These are phyloP conservation scores for Cheirogaleus major DNA, from an alignment of 2,797 vertebrate genomes.

Conservation along the genomic window DNA sequence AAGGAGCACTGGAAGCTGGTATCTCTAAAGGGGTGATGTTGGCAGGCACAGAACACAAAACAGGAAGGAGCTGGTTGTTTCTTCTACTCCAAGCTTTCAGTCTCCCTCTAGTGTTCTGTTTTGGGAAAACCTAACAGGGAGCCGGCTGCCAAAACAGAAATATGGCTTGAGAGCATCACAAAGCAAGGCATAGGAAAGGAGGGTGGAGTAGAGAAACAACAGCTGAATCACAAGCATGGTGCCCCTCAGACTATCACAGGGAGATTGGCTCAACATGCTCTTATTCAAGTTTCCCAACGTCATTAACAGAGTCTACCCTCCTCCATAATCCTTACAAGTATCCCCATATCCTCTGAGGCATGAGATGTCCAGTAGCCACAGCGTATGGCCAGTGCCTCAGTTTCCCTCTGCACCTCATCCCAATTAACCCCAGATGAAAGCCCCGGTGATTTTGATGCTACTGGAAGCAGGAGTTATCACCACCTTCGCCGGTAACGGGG, in stretches of 20 bases:
- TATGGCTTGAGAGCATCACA: background rate
- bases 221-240: background rate
- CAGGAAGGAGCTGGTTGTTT: background rate
- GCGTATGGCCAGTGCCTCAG: background rate
- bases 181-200: background rate
- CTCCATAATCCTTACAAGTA: background rate
- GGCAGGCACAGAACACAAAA: background rate
- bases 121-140: constrained; percentile 19
- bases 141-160: background rate
- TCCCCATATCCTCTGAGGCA: background rate
- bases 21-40: background rate
- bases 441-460: background rate
- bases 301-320: background rate
- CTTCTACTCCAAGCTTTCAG: constrained; percentile 29
- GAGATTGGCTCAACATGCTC: background rate
- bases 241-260: background rate
- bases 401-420: background rate
- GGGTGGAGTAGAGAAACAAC: background rate
- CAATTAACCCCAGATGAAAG: background rate
- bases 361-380: background rate
- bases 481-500: background rate
- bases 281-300: background rate
- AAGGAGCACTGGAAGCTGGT: background rate
- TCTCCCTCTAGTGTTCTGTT: constrained; percentile 64
- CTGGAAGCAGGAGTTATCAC: background rate